These are phyloP conservation scores for Lasioglossum malachurum DNA, from an alignment of 2,888 invertebrate species.

Conservation along the genomic window DNA sequence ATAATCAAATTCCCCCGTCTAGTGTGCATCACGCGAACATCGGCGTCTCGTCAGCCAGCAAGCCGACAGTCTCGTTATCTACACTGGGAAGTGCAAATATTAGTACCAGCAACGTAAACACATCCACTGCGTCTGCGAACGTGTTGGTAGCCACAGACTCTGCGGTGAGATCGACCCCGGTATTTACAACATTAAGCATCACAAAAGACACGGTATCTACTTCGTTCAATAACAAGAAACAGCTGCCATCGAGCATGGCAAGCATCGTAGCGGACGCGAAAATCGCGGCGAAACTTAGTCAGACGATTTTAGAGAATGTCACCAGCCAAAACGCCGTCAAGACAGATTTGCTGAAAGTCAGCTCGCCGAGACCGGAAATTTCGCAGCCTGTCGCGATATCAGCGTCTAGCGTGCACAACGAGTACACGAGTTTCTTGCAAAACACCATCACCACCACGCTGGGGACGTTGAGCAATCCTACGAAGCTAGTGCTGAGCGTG, in stretches of 20 bases:
- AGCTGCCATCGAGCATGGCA: constrained; percentile 72
- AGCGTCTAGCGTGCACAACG: constrained; percentile 37
- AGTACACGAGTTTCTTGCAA: constrained; percentile 44
- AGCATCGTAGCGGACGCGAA: constrained; percentile 80
- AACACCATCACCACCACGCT: constrained; percentile 32
- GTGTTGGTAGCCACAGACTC: constrained; percentile 27
- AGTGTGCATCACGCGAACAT: constrained; percentile 80
- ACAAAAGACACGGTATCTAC: constrained; percentile 61
- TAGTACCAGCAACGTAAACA: constrained; percentile 25
- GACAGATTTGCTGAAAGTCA: constrained; percentile 42
- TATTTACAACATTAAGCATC: constrained; percentile 40
- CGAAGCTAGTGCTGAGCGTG: constrained; percentile 71
- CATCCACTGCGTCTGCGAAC: constrained; percentile 11
- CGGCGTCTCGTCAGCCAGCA: constrained; percentile 75
- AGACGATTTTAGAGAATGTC: constrained; percentile 69
- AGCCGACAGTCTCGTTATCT: constrained; percentile 62
- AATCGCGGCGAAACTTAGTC: constrained; percentile 78
- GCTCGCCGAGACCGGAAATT: constrained; percentile 34
- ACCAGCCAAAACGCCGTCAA: constrained; percentile 46
- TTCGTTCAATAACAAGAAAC: constrained; percentile 69
- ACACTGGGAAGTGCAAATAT: constrained; percentile 32
- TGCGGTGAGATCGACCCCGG: constrained; percentile 48
- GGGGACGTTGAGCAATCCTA: constrained; percentile 55
- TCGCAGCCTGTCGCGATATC: constrained; percentile 42
- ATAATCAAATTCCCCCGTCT: constrained; percentile 78